Base-by-base conservation (phyloP, 2,113 vertebrate species). In the Onychostruthus taczanowskii region DNA sequence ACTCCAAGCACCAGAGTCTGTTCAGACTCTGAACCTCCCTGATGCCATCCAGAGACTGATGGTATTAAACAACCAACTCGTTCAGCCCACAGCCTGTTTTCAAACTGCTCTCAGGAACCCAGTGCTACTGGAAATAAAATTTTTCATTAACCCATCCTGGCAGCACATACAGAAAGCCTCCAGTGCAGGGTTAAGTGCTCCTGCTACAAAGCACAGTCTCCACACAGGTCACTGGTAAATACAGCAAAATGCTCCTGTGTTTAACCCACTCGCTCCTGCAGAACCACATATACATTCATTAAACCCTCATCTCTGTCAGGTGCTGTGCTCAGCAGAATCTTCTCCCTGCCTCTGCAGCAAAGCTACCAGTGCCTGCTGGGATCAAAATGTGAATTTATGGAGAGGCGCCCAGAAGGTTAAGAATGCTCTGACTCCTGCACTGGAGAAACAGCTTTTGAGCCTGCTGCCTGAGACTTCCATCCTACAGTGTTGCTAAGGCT, bases 1-100 rank as follows among this genome's bases (percentile, higher is more conserved):
- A 13, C 26, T 62, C 33, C 3, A 18, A 66, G 41, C 31, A 5
- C 10, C 9, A 5, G 8, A 7, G 44, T 50, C 46, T 46, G 20
- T 43, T 56, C 0, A 3, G 39, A 37, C 22, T 59, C 56, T 59
- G 61, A 89, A 72, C 39, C 47, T 68, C 62, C n/a, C 58, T 26
- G 56, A 6, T 49, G 68, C 77, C 58, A 28, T 37, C 56, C 61
- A 31, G 35, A 72, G 49, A 41, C 52, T 15, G 53, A 43, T 16
- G 44, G 11, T 15, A 18, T 39, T 68, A 20, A 31, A 21, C 13
- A 50, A 44, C 16, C n/a, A 13, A 15, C 27, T 50, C 2, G 0
- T 49, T 73, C 67, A 75, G 33, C 61, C 55, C 39, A 18, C 37
- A 50, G 47, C 53, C 33, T 10, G 9, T 53, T 67, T 28, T 66